Percentiles rank a stretch among this genome's conserved stretches.
Conservation (phyloP, 2,113 vertebrate genomes). For the Pao palembangensis region DNA sequence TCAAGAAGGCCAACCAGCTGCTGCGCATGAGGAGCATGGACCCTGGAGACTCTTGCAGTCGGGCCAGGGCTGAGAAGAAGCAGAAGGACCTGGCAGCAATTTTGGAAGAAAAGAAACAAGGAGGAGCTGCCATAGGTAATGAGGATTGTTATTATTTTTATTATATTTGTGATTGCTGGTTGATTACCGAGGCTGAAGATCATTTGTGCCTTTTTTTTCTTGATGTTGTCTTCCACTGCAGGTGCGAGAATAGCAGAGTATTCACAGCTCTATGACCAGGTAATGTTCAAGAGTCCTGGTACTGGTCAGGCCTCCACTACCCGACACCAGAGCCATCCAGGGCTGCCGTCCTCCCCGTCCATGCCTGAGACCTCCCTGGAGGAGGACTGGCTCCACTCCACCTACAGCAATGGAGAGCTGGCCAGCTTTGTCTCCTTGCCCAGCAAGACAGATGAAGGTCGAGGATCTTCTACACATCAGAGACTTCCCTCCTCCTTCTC, state of each 20-base stretch:
- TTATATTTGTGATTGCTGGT: neutral
- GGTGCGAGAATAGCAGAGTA: conserved; percentile 98
- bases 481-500: conserved; percentile 77
- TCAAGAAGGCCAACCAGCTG: conserved; percentile 96
- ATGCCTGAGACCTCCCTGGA: conserved; percentile 70
- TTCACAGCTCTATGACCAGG: conserved; percentile 95
- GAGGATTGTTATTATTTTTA: neutral
- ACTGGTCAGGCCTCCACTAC: conserved; percentile 62
- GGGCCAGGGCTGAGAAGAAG: conserved; percentile 68
- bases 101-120: conserved; percentile 96
- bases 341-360: conserved; percentile 64
- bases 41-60: conserved; percentile 77
- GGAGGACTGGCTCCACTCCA: conserved; percentile 89
- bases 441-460: conserved; percentile 51
- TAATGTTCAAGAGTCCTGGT: conserved; percentile 81
- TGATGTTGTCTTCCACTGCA: conserved; percentile 47
- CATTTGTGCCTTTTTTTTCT: neutral
- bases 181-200: neutral
- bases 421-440: conserved; percentile 78
- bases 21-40: conserved; percentile 90
- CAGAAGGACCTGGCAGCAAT: conserved; percentile 91
- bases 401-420: conserved; percentile 88
- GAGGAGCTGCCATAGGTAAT: conserved; percentile 92
- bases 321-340: conserved; percentile 57
- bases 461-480: conserved; percentile 58